Evolutionary conservation across 2,888 invertebrate genomes (phyloP).

Genomic region (Nomada fucata): DNA sequence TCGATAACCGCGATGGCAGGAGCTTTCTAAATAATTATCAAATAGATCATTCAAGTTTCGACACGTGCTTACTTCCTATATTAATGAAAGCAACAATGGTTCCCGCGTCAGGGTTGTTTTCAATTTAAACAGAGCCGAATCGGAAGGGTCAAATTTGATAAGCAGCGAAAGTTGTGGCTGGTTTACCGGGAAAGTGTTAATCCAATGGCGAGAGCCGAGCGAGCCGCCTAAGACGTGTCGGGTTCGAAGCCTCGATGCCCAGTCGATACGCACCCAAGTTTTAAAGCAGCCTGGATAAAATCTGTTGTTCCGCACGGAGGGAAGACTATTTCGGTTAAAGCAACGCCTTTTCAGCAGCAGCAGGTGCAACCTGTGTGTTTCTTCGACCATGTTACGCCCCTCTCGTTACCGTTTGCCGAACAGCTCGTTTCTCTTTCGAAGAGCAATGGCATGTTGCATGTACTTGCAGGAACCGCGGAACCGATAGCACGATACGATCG

Average conservation of each 20-base stretch:
- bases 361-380: conserved; percentile 66
- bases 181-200: not conserved
- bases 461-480: conserved; percentile 49
- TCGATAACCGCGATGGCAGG: too few relatives aligned
- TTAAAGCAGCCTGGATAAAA: too few relatives aligned
- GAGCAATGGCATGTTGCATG: conserved; percentile 43
- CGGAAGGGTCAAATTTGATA: not conserved
- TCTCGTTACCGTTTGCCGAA: conserved; percentile 37
- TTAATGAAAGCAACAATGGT: too few relatives aligned
- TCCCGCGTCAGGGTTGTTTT: too few relatives aligned
- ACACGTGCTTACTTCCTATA: too few relatives aligned
- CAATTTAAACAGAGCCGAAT: not conserved
- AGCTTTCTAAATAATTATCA: too few relatives aligned
- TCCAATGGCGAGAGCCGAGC: conserved; percentile 2
- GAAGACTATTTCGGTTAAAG: conserved; percentile 45
- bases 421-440: conserved; percentile 62
- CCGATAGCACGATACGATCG: conserved; percentile 65
- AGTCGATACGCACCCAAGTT: not conserved
- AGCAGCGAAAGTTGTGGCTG: not conserved
- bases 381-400: conserved; percentile 50
- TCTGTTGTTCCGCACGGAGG: not conserved
- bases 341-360: conserved; percentile 19
- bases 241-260: not conserved
- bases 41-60: too few relatives aligned
- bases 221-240: conserved; percentile 21